A percentile compares a stretch with the other conserved stretches of the same genome.
Evolutionary conservation across 2,113 vertebrate species (phyloP).

Genomic region (Columbina picui): DNA sequence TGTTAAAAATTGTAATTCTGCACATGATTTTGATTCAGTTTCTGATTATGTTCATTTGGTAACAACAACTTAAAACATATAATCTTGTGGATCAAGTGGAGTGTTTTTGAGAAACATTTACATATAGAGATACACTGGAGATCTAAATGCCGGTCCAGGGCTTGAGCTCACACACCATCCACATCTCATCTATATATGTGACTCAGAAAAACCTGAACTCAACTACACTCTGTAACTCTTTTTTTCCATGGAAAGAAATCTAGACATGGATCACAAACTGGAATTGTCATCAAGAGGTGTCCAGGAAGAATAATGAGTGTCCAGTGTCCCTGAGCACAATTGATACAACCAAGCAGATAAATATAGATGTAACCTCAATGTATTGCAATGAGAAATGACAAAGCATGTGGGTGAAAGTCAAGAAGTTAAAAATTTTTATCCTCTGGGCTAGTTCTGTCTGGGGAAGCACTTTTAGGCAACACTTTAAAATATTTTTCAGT

Average conservation of each 20-base stretch:
- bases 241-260: not conserved
- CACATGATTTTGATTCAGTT: fast-evolving
- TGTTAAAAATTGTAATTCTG: not conserved
- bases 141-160: not conserved
- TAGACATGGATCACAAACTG: not conserved
- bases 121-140: not conserved
- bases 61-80: not conserved
- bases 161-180: not conserved
- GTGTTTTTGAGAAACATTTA: not conserved
- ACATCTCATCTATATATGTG: not conserved
- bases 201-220: not conserved
- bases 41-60: not conserved
- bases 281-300: not conserved
- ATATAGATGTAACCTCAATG: not conserved
- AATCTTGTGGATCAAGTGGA: fast-evolving
- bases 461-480: not conserved
- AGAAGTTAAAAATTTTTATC: not conserved
- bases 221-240: fast-evolving
- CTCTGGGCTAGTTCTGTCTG: not conserved
- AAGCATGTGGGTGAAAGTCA: not conserved
- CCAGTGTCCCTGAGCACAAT: not conserved
- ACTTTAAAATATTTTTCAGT: not conserved
- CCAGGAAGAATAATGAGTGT: not conserved
- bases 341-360: not conserved
- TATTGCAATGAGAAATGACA: not conserved